Evolutionary conservation across 2,888 invertebrate species (phyloP), one percentile per base, ranked within the genome.

Genomic region (Drosophila lacicola): DNA sequence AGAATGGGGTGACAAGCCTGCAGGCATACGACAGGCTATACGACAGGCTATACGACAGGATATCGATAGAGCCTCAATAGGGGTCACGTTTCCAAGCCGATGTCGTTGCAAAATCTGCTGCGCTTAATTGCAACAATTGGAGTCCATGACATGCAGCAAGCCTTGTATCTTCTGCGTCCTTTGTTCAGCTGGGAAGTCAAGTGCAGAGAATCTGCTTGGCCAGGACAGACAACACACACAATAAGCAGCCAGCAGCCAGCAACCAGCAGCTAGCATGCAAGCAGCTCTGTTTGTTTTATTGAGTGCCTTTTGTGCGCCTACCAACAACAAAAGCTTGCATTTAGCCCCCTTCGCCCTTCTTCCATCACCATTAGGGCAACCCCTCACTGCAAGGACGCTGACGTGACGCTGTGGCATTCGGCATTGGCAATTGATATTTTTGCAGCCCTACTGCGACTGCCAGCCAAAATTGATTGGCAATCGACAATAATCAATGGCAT

Each of bases 401-500:
- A 71, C 56, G 44, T 70, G 64, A 54, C 53, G 53, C 45, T 71
- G 62, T 60, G 71, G 67, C 71, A 75, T 75, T 74, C 51, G 70
- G 53, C 47, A 70, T 51, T 73, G 61, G 50, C 80, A 75, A 80
- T 75, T 68, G 75, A 64, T 64, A 75, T 73, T 76, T 76, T 70
- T 70, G 65, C 74, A 71, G 58, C 72, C 75, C 78, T 57, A 51
- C 49, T 64, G 57, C 55, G 39, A 39, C 51, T 39, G 68, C 33
- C 44, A 60, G 64, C 54, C 62, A 13, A 63, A 75, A 73, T 83
- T 78, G 80, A 84, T 87, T 84, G 85, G 67, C 85, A 84, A 88
- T 85, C 80, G 85, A 58, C 84, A 83, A 86, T 86, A 88, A 86
- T 88, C 86, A 80, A 82, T 78, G 74, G 83, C 50, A 74, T 80